Percentiles rank a stretch among this genome's conserved stretches.
phyloP scores from a whole-genome alignment of 2,888 invertebrate species.

The Hypselothyrea guttata region DNA sequence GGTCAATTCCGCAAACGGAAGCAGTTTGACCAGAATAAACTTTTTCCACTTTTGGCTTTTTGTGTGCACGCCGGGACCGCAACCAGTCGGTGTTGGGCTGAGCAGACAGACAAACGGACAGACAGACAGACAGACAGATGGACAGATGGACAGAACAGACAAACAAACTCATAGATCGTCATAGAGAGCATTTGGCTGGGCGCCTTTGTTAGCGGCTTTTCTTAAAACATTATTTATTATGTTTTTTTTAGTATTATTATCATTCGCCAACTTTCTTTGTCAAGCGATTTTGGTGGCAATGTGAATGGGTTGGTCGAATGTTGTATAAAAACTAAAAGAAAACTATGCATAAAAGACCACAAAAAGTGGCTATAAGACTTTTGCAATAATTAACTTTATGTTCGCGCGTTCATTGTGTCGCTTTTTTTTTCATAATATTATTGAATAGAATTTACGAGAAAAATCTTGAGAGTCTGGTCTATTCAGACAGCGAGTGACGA shows the following conservation, averaged over 20 bases:
- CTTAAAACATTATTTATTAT: constrained; percentile 70
- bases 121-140: constrained; percentile 1
- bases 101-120: constrained; percentile 10
- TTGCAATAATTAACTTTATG: constrained; percentile 58
- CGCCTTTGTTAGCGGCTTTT: constrained; percentile 66
- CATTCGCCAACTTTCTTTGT: constrained; percentile 63
- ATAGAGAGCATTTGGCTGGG: constrained; percentile 42
- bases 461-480: neutral
- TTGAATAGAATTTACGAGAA: constrained; percentile 42
- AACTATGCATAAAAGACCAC: constrained; percentile 44
- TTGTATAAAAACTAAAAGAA: constrained; percentile 30
- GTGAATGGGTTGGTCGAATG: constrained; percentile 23
- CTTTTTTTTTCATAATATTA: constrained; percentile 12
- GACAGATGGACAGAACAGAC: constrained; percentile 6
- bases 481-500: constrained; percentile 9
- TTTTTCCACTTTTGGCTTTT: constrained; percentile 61
- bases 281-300: constrained; percentile 45
- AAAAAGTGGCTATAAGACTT: constrained; percentile 40
- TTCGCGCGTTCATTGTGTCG: constrained; percentile 23
- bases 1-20: constrained; percentile 72
- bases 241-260: constrained; percentile 25
- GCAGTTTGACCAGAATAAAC: constrained; percentile 70
- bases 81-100: constrained; percentile 14
- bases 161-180: constrained; percentile 29
- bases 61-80: constrained; percentile 30